Conservation (phyloP, 2,888 invertebrate species). For the Drosophila gaucha region DNA sequence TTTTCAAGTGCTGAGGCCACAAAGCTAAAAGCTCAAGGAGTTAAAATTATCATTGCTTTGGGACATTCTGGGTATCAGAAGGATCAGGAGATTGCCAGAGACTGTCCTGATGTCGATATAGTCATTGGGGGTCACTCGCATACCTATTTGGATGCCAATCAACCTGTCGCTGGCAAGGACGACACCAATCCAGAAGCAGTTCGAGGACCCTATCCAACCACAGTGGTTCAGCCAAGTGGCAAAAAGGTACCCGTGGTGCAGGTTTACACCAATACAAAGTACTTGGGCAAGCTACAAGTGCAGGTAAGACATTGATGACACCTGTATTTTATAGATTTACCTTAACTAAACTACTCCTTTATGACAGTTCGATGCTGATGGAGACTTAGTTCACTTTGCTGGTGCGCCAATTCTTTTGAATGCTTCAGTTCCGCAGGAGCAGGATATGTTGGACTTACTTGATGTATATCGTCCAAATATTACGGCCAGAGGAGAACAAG, state of each 20-base stretch:
- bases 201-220: constrained; percentile 90
- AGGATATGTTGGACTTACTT: constrained; percentile 87
- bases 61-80: constrained; percentile 94
- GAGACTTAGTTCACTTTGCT: constrained; percentile 88
- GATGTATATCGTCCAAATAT: constrained; percentile 87
- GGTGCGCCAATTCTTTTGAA: constrained; percentile 93
- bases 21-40: constrained; percentile 87
- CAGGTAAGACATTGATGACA: constrained; percentile 72
- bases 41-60: constrained; percentile 93
- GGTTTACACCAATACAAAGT: constrained; percentile 95
- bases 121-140: constrained; percentile 97
- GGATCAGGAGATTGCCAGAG: constrained; percentile 91
- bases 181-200: constrained; percentile 59
- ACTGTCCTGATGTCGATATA: constrained; percentile 92
- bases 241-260: constrained; percentile 93
- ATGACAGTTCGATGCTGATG: constrained; percentile 88
- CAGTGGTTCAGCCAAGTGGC: constrained; percentile 89
- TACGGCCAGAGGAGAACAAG: constrained; percentile 85
- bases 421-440: constrained; percentile 88
- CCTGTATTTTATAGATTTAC: background rate
- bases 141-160: constrained; percentile 93
- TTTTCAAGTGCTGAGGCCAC: constrained; percentile 86
- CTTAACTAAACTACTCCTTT: background rate
- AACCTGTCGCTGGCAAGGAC: constrained; percentile 62
- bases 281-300: constrained; percentile 91